These are phyloP conservation scores for Canis aureus DNA, from an alignment of 2,113 vertebrate genomes.

Conservation along the genomic window DNA sequence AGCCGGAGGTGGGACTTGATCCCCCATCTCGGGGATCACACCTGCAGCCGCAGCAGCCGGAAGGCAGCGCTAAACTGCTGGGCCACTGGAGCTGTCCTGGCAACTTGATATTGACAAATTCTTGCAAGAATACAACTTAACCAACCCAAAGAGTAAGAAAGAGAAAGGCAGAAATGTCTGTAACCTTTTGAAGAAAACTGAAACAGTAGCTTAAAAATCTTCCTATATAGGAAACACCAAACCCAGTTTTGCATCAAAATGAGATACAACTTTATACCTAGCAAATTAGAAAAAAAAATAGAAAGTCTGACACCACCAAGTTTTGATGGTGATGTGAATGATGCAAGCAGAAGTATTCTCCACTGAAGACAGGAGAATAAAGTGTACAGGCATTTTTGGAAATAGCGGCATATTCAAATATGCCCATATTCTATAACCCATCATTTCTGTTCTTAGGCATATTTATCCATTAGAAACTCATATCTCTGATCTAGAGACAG, in stretches of 20 bases:
- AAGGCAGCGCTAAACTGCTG: too few relatives aligned
- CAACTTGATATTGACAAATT: not conserved
- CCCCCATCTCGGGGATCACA: too few relatives aligned
- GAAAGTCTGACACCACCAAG: not conserved
- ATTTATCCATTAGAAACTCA: not conserved
- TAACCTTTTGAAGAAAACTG: constrained; percentile 27
- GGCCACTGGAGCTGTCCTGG: too few relatives aligned
- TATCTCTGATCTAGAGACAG: not conserved
- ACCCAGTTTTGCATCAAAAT: constrained; percentile 2
- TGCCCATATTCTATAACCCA: not conserved
- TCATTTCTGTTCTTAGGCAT: not conserved
- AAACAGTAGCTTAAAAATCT: constrained; percentile 50
- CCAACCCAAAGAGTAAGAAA: not conserved
- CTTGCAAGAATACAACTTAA: constrained; percentile 19
- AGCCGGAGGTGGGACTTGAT: too few relatives aligned
- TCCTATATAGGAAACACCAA: not conserved
- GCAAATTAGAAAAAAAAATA: not conserved
- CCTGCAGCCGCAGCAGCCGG: too few relatives aligned
- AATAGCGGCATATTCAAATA: not conserved
- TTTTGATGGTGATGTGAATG: not conserved
- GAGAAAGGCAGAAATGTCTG: not conserved
- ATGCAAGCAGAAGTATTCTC: not conserved
- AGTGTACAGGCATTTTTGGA: not conserved
- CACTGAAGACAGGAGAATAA: not conserved
- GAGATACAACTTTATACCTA: not conserved